Percentiles rank a stretch among this genome's conserved stretches.
Conservation (phyloP, 2,113 vertebrate genomes). For the Pavo muticus region DNA sequence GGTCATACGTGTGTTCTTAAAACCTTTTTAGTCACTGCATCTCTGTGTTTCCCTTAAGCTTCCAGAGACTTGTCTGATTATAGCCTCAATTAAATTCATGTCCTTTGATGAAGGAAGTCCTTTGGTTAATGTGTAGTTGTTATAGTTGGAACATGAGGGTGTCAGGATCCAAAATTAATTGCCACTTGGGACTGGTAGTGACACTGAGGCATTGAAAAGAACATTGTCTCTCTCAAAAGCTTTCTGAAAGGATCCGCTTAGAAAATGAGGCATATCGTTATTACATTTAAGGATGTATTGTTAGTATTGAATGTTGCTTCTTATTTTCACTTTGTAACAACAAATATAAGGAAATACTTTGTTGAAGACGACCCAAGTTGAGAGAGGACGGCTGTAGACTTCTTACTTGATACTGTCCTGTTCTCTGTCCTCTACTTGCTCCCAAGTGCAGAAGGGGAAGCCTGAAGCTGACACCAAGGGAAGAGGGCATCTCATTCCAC, state of each 20-base stretch:
- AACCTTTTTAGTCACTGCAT: background rate
- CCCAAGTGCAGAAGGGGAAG: background rate
- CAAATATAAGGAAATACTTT: background rate
- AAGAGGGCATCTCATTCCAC: background rate
- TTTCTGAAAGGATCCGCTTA: conserved; percentile 13
- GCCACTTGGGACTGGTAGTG: background rate
- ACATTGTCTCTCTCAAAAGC: conserved; percentile 34
- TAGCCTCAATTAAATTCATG: conserved; percentile 48
- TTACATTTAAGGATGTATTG: background rate
- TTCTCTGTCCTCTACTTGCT: background rate
- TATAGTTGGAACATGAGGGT: background rate
- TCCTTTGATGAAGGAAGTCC: conserved; percentile 49
- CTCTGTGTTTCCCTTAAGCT: conserved; percentile 29
- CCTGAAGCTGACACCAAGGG: background rate
- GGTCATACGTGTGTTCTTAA: background rate
- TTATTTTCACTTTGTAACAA: background rate
- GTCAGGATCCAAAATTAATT: conserved; percentile 62
- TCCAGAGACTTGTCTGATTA: conserved; percentile 35
- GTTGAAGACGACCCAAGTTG: background rate
- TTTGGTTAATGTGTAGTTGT: background rate
- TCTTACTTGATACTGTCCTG: background rate
- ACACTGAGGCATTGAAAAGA: background rate
- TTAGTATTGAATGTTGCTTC: background rate
- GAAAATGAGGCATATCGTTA: background rate
- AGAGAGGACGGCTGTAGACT: background rate